A percentile compares a stretch with the other conserved stretches of the same genome.
phyloP scores from a whole-genome alignment of 37 sponge, comb jelly and placozoan genomes.

The Halisarca cf. caerulea region DNA sequence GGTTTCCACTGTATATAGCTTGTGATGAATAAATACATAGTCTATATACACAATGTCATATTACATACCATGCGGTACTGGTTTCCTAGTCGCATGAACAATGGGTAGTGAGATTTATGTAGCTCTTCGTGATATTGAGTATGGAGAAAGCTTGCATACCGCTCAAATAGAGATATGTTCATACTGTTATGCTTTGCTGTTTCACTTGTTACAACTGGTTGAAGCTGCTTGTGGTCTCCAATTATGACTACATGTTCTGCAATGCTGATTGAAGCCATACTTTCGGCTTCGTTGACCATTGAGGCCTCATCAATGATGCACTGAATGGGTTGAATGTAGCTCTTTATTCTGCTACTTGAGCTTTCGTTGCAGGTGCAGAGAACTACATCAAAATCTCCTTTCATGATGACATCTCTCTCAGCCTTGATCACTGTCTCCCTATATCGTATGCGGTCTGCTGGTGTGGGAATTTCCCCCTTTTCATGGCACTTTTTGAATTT shows the following conservation, averaged over 20 bases:
- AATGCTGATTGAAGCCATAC: conserved; percentile 57
- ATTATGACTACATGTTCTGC: conserved; percentile 68
- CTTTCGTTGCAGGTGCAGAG: conserved; percentile 75
- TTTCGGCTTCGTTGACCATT: conserved; percentile 72
- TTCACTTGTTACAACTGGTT: conserved; percentile 3
- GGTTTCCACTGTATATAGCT: too few relatives aligned
- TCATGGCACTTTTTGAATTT: conserved; percentile 4
- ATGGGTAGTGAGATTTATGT: not conserved
- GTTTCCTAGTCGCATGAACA: conserved; percentile 3
- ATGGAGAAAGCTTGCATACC: conserved; percentile 51
- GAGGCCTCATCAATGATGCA: conserved; percentile 80
- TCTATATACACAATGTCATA: too few relatives aligned
- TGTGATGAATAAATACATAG: too few relatives aligned
- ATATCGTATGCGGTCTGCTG: not conserved
- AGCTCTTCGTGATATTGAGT: not conserved
- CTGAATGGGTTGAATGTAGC: conserved; percentile 30
- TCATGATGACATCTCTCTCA: conserved; percentile 31
- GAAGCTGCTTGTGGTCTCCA: conserved; percentile 76
- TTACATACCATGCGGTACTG: conserved; percentile 83
- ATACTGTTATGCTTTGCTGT: conserved; percentile 52
- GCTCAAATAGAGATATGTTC: conserved; percentile 65
- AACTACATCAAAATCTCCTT: conserved; percentile 51
- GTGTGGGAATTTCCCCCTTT: not conserved
- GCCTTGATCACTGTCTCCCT: not conserved
- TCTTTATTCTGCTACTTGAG: conserved; percentile 28